Evolutionary conservation across 2,888 invertebrate species (phyloP).

Genomic region (Drosophila greeni): DNA sequence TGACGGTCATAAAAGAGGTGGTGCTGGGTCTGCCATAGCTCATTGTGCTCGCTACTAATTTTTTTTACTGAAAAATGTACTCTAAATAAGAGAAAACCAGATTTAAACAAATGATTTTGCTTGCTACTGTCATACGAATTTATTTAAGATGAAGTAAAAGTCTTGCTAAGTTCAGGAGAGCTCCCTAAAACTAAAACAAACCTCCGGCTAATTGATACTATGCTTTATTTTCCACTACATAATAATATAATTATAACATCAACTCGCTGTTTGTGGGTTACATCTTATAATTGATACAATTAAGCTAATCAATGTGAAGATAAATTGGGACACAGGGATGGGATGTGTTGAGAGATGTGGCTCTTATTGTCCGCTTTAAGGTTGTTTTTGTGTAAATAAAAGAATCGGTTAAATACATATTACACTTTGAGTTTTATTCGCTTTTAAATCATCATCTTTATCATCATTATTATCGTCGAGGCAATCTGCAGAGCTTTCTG

Average conservation of each 20-base stretch:
- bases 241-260: constrained; percentile 20
- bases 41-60: neutral
- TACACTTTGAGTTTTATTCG: constrained; percentile 61
- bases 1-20: neutral
- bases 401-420: constrained; percentile 48
- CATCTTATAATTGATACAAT: constrained; percentile 61
- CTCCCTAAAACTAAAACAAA: neutral
- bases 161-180: neutral
- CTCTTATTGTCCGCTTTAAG: constrained; percentile 57
- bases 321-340: constrained; percentile 6
- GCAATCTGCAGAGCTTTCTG: constrained; percentile 40
- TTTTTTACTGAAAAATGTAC: neutral
- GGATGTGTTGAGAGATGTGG: constrained; percentile 6
- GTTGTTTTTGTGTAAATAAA: constrained; percentile 23
- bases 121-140: no score
- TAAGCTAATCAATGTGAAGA: constrained; percentile 40
- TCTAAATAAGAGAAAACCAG: neutral
- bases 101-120: neutral
- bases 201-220: constrained; percentile 4
- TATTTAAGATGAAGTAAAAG: no score
- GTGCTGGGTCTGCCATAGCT: neutral
- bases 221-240: constrained; percentile 22
- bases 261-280: constrained; percentile 37
- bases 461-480: constrained; percentile 19
- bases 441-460: constrained; percentile 31